These are phyloP conservation scores for Mesorhabditis belari DNA, from an alignment of 2,888 invertebrate genomes.

Conservation along the genomic window DNA sequence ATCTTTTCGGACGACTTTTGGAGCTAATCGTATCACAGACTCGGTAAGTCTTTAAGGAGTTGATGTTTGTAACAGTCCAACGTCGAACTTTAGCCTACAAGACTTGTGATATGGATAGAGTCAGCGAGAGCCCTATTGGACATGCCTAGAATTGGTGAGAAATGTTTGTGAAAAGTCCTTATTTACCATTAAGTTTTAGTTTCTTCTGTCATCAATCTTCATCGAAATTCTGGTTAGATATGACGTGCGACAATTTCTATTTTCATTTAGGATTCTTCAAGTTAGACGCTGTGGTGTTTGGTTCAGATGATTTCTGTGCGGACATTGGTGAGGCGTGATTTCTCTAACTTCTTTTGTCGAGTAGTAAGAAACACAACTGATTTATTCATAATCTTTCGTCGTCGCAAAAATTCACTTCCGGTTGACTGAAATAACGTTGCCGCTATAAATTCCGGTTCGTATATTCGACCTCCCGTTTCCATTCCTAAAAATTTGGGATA, in stretches of 20 bases:
- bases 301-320: constrained; percentile 68
- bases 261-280: too few relatives aligned
- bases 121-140: constrained; percentile 63
- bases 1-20: constrained; percentile 34
- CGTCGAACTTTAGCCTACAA: constrained; percentile 48
- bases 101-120: constrained; percentile 65
- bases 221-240: constrained; percentile 44
- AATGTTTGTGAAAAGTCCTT: too few relatives aligned
- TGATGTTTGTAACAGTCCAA: constrained; percentile 37
- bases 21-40: constrained; percentile 31
- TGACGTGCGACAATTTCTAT: too few relatives aligned
- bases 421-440: too few relatives aligned
- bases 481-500: too few relatives aligned
- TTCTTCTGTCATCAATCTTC: constrained; percentile 55
- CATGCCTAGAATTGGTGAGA: constrained; percentile 62
- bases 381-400: neutral
- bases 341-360: neutral
- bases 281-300: constrained; percentile 64
- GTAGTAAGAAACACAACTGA: neutral
- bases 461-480: neutral
- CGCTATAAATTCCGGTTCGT: neutral
- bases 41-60: constrained; percentile 65
- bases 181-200: too few relatives aligned
- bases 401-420: too few relatives aligned
- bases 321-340: constrained; percentile 64